Evolutionary conservation across 2,113 vertebrate species (phyloP), one percentile per base, ranked within the genome.

Genomic region (Hippotragus niger): DNA sequence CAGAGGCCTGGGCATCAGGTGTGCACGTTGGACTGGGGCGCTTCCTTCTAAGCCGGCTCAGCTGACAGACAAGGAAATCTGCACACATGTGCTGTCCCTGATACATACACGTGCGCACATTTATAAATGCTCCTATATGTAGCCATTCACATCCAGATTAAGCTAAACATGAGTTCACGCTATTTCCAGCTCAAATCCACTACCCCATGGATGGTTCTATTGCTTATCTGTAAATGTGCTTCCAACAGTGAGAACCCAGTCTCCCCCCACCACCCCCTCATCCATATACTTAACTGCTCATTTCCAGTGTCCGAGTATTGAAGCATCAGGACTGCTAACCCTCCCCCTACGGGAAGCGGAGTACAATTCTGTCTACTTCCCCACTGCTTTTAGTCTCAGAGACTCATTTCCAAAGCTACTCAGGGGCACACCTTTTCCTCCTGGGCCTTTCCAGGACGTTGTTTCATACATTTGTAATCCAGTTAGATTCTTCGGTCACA

Each of bases 271-370:
- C 27, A 2, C 33, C 13, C 1, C 80, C 31, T 6, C 19, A 6
- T 7, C 19, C 80, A 8, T 7, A n/a, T 7, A 36, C 80, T 53
- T 8, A 5, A 7, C 50, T 36, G 19, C 23, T 53, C 11, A 1
- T 23, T 14, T 82, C 50, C 80, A n/a, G 6, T 7, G 80, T 7
- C 19, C 2, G 0, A 2, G 11, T 13, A 25, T 0, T 7, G 11
- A 52, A 53, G 80, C 2, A 0, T 15, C 80, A n/a, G 80, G 80
- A 21, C 19, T 0, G 19, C 50, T 23, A 53, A 4, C 11, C 50
- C 80, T 23, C 12, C 33, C 19, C 31, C 80, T 6, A 8, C 23
- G 33, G 50, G 80, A 53, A 53, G 43, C 6, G 5, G 2, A 50
- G 25, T 0, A n/a, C 27, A n/a, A 12, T 58, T 36, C 2, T 0